Evolutionary conservation across 2,888 invertebrate species (phyloP).

Genomic region (Aradus depressus): DNA sequence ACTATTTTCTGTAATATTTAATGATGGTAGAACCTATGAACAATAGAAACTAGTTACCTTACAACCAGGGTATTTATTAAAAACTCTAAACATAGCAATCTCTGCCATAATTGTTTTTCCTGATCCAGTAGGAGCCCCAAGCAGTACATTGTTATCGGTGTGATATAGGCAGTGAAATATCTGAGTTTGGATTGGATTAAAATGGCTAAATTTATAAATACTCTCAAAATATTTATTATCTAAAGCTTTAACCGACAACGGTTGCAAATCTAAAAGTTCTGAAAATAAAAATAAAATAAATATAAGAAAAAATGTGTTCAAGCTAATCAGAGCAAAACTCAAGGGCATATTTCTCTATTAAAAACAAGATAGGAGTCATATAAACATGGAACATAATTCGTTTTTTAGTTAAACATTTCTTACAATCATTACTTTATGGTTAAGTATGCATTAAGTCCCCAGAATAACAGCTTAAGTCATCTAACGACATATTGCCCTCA

Average conservation of each 20-base stretch:
- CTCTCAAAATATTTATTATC: constrained; percentile 64
- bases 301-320: not conserved
- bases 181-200: constrained; percentile 98
- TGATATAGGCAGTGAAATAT: constrained; percentile 94
- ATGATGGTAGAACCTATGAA: too few relatives aligned
- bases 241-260: constrained; percentile 73
- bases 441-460: too few relatives aligned
- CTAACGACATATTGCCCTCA: too few relatives aligned
- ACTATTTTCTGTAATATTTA: too few relatives aligned
- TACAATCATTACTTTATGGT: too few relatives aligned
- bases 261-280: constrained; percentile 83
- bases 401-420: too few relatives aligned
- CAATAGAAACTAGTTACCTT: constrained; percentile 59
- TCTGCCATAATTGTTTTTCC: constrained; percentile 99
- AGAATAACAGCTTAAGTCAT: too few relatives aligned
- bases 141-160: constrained; percentile 81
- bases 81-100: constrained; percentile 88
- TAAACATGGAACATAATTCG: not conserved
- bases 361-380: not conserved
- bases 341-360: not conserved
- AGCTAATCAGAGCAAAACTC: not conserved
- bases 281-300: constrained; percentile 21
- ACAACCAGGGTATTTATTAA: constrained; percentile 63
- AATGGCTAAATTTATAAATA: constrained; percentile 83
- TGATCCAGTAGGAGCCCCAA: constrained; percentile 93